phyloP scores from a whole-genome alignment of 2,888 invertebrate genomes.

The Lasioglossum marginatum region DNA sequence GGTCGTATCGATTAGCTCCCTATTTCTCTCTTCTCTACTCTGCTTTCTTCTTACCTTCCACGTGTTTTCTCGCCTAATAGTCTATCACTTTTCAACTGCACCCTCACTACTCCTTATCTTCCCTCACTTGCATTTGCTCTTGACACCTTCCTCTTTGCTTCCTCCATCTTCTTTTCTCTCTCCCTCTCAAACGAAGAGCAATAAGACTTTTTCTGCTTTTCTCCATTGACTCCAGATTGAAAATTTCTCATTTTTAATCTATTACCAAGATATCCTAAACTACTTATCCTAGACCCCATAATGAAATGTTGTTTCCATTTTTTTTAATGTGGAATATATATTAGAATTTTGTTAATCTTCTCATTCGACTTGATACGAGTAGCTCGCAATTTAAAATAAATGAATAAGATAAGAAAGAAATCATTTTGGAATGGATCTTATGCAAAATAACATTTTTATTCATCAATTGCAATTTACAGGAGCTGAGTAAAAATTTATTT shows the following conservation, averaged over 20 bases:
- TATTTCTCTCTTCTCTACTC: conserved; percentile 37
- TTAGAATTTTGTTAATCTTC: no score
- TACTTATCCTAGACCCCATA: no score
- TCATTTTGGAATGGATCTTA: no score
- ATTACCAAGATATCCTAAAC: no score
- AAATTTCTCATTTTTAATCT: background rate
- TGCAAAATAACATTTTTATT: no score
- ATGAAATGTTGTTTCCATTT: no score
- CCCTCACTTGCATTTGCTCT: conserved; percentile 34
- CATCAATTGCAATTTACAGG: no score
- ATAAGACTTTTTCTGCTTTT: background rate
- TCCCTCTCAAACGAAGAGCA: background rate
- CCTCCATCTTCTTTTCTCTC: background rate
- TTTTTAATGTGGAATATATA: no score
- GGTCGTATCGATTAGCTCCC: conserved; percentile 76
- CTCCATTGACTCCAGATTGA: background rate
- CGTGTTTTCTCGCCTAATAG: conserved; percentile 58
- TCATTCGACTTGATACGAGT: no score
- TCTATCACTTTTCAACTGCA: conserved; percentile 51
- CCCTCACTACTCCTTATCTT: conserved; percentile 1
- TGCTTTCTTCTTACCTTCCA: conserved; percentile 46
- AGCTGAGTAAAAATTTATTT: no score
- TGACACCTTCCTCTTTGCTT: conserved; percentile 36
- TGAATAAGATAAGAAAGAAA: no score
- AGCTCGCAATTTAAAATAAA: no score